Conservation (phyloP, 1,140 invertebrate genomes). For the Habropoda laboriosa region DNA sequence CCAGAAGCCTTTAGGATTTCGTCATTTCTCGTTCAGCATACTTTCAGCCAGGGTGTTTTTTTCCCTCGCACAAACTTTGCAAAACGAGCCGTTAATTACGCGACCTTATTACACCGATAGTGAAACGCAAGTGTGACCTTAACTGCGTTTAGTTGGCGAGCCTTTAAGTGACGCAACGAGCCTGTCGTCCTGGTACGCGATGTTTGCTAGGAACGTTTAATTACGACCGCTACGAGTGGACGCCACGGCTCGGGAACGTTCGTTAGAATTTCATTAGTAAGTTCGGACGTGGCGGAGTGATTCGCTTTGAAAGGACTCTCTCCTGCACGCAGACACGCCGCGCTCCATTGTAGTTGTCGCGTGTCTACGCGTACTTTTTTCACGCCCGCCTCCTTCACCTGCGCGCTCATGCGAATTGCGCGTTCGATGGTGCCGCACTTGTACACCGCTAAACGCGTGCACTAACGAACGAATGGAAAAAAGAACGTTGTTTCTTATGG, state of each 20-base stretch:
- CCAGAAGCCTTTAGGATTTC: background rate
- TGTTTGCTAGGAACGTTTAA: slow-evolving; percentile 61
- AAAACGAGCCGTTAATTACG: slow-evolving; percentile 54
- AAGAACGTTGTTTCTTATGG: no score
- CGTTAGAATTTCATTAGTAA: slow-evolving; percentile 73
- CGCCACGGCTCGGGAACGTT: slow-evolving; percentile 46
- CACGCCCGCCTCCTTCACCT: no score
- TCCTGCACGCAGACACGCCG: background rate
- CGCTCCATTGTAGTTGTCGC: slow-evolving; percentile 12
- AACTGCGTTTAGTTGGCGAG: background rate
- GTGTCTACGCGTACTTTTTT: slow-evolving; percentile 6
- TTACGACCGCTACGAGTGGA: slow-evolving; percentile 48
- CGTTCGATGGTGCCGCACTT: background rate
- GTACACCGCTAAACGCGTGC: background rate
- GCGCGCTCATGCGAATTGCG: background rate
- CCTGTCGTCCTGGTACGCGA: slow-evolving; percentile 20
- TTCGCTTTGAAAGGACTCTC: slow-evolving; percentile 44
- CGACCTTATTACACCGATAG: slow-evolving; percentile 24
- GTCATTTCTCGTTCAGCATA: background rate
- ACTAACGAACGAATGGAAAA: background rate
- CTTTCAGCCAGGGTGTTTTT: no score
- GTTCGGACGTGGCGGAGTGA: slow-evolving; percentile 43
- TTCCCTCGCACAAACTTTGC: background rate
- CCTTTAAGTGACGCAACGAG: slow-evolving; percentile 26
- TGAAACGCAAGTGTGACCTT: slow-evolving; percentile 30